phyloP scores from a whole-genome alignment of 1,140 invertebrate species.

The Drosophila neocordata region DNA sequence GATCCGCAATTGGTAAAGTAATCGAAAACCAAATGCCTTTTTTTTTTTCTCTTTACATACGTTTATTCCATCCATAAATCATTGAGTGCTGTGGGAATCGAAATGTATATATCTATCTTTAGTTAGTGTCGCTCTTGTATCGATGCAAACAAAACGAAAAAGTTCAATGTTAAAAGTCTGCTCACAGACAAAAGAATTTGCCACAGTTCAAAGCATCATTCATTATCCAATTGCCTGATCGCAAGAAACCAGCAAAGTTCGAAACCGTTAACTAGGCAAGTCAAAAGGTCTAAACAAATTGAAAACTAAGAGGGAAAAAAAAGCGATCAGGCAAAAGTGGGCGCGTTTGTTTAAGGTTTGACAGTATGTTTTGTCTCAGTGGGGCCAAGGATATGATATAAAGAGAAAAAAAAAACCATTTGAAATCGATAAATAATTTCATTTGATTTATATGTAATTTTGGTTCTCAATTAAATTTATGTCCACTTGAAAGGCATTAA shows the following conservation, averaged over 20 bases:
- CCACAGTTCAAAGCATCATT: constrained; percentile 77
- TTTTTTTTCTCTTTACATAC: constrained; percentile 64
- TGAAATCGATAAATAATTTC: neutral
- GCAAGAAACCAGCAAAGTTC: constrained; percentile 27
- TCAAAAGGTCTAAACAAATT: constrained; percentile 76
- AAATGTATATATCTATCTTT: constrained; percentile 39
- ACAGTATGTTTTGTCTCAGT: neutral
- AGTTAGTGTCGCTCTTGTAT: constrained; percentile 47
- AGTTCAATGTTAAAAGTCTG: constrained; percentile 77
- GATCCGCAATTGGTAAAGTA: constrained; percentile 63
- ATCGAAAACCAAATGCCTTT: constrained; percentile 55
- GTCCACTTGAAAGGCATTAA: constrained; percentile 2
- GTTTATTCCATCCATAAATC: constrained; percentile 65
- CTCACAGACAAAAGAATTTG: constrained; percentile 73
- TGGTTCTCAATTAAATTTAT: neutral
- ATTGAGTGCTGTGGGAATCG: constrained; percentile 76
- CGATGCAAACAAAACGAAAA: constrained; percentile 47
- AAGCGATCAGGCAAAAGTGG: constrained; percentile 45
- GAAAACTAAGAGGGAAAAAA: constrained; percentile 32
- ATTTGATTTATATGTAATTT: constrained; percentile 3
- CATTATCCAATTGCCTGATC: constrained; percentile 69
- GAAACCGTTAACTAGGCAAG: constrained; percentile 67
- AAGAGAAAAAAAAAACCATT: neutral
- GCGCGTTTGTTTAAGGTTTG: constrained; percentile 39
- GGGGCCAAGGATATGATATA: neutral